These are phyloP conservation scores for Prietella phreatophila DNA, from an alignment of 2,113 vertebrate species.

Conservation along the genomic window DNA sequence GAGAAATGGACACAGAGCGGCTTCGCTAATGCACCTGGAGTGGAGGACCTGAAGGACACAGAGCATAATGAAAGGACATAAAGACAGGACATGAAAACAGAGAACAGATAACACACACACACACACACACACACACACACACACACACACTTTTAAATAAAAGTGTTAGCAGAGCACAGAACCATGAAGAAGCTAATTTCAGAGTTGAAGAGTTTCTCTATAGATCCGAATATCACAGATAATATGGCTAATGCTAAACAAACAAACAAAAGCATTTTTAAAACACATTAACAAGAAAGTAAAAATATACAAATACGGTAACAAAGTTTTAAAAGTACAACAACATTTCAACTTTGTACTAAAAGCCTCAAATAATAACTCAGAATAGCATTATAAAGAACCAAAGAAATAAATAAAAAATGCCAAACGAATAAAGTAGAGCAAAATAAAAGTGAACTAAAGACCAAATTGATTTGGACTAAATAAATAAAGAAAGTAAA, in stretches of 20 bases:
- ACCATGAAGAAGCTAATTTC: background rate
- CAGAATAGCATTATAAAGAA: no score
- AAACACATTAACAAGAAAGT: no score
- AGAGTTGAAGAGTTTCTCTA: background rate
- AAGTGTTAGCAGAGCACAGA: conserved; percentile 7
- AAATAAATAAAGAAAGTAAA: no score
- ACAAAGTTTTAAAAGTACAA: no score
- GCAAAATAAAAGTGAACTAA: no score
- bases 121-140: conserved; percentile 59
- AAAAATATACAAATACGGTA: no score
- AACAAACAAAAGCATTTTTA: no score
- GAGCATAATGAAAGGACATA: conserved; percentile 79
- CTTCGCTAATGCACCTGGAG: conserved; percentile 78
- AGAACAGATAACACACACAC: conserved; percentile 56
- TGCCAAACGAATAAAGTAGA: no score
- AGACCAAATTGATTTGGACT: no score
- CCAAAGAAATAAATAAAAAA: no score
- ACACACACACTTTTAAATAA: background rate
- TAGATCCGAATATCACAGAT: background rate
- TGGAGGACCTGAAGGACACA: conserved; percentile 73
- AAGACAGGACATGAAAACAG: conserved; percentile 65
- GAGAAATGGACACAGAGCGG: conserved; percentile 71
- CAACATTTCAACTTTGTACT: no score
- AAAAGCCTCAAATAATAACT: no score
- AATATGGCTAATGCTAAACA: conserved; percentile 54